A percentile compares a stretch with the other conserved stretches of the same genome.
phyloP scores from a whole-genome alignment of 2,888 invertebrate genomes.

The Sussaba pulchella region DNA sequence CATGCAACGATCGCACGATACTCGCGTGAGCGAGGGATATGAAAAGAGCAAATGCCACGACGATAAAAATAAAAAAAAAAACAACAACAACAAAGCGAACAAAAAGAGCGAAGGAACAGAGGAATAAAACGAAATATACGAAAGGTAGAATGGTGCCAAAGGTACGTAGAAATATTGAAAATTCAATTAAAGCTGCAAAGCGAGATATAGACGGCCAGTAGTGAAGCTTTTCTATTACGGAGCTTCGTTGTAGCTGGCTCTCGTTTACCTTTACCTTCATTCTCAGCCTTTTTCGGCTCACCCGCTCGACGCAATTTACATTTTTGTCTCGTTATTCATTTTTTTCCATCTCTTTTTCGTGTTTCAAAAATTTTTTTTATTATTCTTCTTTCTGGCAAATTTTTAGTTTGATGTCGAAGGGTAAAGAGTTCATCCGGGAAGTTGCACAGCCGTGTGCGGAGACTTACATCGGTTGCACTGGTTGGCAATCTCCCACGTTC shows the following conservation, averaged over 20 bases:
- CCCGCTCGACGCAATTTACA: constrained; percentile 53
- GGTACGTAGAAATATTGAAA: constrained; percentile 57
- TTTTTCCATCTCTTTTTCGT: constrained; percentile 3
- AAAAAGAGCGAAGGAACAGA: constrained; percentile 45
- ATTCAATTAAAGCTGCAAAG: constrained; percentile 62
- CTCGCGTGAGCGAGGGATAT: constrained; percentile 35
- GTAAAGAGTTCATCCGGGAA: constrained; percentile 8
- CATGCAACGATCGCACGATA: constrained; percentile 14
- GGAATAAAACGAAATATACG: too few relatives aligned
- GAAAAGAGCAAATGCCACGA: constrained; percentile 13
- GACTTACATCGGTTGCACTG: not conserved
- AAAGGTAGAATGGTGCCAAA: constrained; percentile 26
- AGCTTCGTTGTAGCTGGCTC: constrained; percentile 5
- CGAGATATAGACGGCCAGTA: constrained; percentile 32
- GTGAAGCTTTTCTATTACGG: constrained; percentile 47
- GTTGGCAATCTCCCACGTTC: not conserved
- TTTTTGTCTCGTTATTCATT: constrained; percentile 30
- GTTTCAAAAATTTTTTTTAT: constrained; percentile 29
- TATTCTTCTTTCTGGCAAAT: not conserved
- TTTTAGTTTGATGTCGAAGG: constrained; percentile 52
- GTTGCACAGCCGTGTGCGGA: constrained; percentile 8
- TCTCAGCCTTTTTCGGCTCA: constrained; percentile 22
- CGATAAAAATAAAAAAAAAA: constrained; percentile 44
- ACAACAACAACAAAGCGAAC: constrained; percentile 15
- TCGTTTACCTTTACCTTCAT: constrained; percentile 17